Evolutionary conservation across 2,113 vertebrate genomes (phyloP), one percentile per base, ranked within the genome.

Genomic region (Cacatua alba): DNA sequence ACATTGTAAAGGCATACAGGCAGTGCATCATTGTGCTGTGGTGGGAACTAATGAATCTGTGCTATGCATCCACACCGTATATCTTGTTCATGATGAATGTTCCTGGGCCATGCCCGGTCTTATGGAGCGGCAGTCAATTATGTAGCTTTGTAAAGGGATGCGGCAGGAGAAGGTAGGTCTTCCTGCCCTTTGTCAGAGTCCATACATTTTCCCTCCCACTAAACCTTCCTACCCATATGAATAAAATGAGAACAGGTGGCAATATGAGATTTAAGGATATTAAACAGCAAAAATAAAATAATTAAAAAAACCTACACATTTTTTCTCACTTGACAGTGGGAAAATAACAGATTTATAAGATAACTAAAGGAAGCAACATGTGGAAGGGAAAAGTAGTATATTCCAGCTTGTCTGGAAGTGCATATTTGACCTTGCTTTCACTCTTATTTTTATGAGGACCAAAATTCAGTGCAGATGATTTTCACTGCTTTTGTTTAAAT

Each of bases 121-220:
- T 0, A 0, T n/a, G 62, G n/a, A 69, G 16, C 0, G 0, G 26
- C 35, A 6, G 7, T 20, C 16, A 29, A 11, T 10, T 68, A 29
- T 28, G 24, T 23, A 39, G n/a, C 19, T 90, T 82, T 85, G 10
- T 28, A 29, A 41, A 57, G 6, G 20, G 15, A 18, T 44, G 33
- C 12, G 48, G 25, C 35, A 41, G 31, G 62, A 57, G 46, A 77
- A 86, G 23, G 26, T 10, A 83, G 17, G 29, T 68, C 57, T 82
- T 39, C 37, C 63, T 72, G 39, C 31, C 16, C 31, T 76, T 11
- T 0, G 0, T 29, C 14, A 10, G 26, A 65, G 6, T n/a, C 57
- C 43, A 29, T 49, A 31, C 6, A 6, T 72, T 77, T 84, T 74
- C 10, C 31, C 6, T 71, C 12, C 18, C 28, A n/a, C 37, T 1